Percentiles rank a stretch among this genome's conserved stretches.
Evolutionary conservation across 1,140 invertebrate species (phyloP).

Genomic region (Phortica variegata): DNA sequence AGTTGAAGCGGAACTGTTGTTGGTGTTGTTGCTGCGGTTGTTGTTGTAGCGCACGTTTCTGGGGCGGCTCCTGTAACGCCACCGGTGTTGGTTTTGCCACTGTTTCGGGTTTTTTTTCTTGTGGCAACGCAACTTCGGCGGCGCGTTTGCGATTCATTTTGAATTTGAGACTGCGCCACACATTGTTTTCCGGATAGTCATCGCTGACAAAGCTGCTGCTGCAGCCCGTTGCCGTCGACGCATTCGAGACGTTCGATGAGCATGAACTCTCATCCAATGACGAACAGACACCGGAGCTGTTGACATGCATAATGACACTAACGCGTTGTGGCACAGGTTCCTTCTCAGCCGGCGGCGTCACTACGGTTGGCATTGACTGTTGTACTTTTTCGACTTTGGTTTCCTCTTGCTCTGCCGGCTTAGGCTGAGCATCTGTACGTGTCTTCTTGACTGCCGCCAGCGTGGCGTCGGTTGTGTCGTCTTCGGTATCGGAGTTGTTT

Average conservation of each 20-base stretch:
- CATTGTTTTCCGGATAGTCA: slow-evolving; percentile 61
- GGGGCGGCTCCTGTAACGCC: background rate
- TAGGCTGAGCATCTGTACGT: slow-evolving; percentile 28
- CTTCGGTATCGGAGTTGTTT: slow-evolving; percentile 61
- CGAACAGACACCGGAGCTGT: slow-evolving; percentile 65
- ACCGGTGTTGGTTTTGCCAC: too few species aligned
- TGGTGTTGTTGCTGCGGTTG: slow-evolving; percentile 5
- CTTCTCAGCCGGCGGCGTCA: slow-evolving; percentile 38
- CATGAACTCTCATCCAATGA: slow-evolving; percentile 28
- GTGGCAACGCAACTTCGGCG: slow-evolving; percentile 31
- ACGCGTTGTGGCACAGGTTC: slow-evolving; percentile 47
- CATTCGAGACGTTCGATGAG: slow-evolving; percentile 23
- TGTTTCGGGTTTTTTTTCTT: slow-evolving; percentile 14
- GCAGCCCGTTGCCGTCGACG: slow-evolving; percentile 11
- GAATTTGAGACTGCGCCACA: slow-evolving; percentile 73
- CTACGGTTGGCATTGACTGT: slow-evolving; percentile 32
- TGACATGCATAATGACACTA: slow-evolving; percentile 79
- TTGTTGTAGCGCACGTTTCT: background rate
- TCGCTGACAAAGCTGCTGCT: slow-evolving; percentile 22
- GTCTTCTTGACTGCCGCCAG: slow-evolving; percentile 56
- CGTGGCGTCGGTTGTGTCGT: slow-evolving; percentile 57
- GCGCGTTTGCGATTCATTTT: slow-evolving; percentile 67
- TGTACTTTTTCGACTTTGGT: too few species aligned
- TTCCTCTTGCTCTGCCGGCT: slow-evolving; percentile 17
- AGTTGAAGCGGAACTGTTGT: slow-evolving; percentile 1